These are phyloP conservation scores for Smutsia temminckii DNA, from an alignment of 2,797 vertebrate genomes.

Conservation along the genomic window DNA sequence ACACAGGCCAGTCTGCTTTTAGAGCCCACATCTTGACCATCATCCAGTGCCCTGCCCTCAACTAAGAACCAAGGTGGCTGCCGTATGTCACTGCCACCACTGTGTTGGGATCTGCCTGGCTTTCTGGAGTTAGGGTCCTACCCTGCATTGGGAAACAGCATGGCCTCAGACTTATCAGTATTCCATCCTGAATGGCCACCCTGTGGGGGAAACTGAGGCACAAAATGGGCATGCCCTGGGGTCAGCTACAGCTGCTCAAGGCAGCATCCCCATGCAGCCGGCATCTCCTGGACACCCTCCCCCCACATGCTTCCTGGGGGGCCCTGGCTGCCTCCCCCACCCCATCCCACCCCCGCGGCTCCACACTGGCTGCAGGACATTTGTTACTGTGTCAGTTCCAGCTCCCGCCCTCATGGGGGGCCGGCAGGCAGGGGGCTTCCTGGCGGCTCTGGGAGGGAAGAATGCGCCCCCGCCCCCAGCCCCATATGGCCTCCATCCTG, in stretches of 20 bases:
- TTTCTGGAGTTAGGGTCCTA: background rate
- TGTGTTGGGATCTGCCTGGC: background rate
- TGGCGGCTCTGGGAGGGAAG: slow-evolving; percentile 64
- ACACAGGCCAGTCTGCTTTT: background rate
- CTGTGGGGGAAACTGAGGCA: background rate
- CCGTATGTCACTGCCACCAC: background rate
- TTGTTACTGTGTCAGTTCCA: slow-evolving; percentile 75
- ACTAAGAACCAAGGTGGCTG: too few relatives aligned
- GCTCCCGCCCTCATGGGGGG: slow-evolving; percentile 67
- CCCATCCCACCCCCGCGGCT: slow-evolving; percentile 16
- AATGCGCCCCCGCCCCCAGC: slow-evolving; percentile 67
- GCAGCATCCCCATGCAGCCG: background rate
- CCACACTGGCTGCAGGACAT: slow-evolving; percentile 75
- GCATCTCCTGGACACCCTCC: background rate
- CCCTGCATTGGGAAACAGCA: background rate
- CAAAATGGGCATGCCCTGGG: background rate
- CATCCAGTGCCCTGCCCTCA: background rate
- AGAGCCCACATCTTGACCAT: background rate
- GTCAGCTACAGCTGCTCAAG: background rate
- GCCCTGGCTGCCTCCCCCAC: background rate
- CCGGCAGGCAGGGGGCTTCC: slow-evolving; percentile 74
- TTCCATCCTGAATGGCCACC: background rate
- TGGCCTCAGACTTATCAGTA: background rate
- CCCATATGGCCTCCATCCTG: slow-evolving; percentile 76
- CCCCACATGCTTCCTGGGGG: background rate